Conservation (phyloP, 35 echinoderm and acorn worm genomes). For the Holothuria glaberrima region DNA sequence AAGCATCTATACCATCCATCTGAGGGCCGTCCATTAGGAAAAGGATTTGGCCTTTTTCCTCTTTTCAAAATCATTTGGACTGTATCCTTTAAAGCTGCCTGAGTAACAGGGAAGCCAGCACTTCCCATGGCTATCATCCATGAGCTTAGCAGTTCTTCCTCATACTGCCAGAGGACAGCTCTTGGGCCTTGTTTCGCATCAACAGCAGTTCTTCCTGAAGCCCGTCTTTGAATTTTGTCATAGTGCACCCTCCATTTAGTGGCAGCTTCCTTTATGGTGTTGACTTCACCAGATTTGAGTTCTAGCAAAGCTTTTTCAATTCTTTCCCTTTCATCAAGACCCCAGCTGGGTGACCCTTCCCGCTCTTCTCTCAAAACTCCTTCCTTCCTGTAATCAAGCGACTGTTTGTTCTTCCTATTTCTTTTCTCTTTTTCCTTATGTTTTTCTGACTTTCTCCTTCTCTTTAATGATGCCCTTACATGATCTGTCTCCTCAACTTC, state of each 20-base stretch:
- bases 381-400: too few relatives aligned
- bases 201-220: neutral
- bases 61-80: neutral
- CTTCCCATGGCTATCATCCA: slow-evolving; percentile 13
- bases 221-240: slow-evolving; percentile 30
- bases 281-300: neutral
- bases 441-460: too few relatives aligned
- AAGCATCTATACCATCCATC: slow-evolving; percentile 17
- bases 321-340: neutral
- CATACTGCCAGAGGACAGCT: neutral
- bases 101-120: slow-evolving; percentile 15
- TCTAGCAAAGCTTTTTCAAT: slow-evolving; percentile 4
- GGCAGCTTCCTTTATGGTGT: slow-evolving; percentile 2
- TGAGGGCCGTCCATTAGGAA: slow-evolving; percentile 14
- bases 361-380: too few relatives aligned
- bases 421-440: too few relatives aligned
- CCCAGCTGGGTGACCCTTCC: too few relatives aligned
- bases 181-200: neutral
- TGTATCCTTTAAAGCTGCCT: neutral
- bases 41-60: neutral
- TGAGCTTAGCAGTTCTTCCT: neutral
- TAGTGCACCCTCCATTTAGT: neutral
- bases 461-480: too few relatives aligned
- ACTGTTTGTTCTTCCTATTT: too few relatives aligned
- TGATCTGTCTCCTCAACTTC: too few relatives aligned